Percentiles rank a stretch among this genome's conserved stretches.
Conservation (phyloP, 1,140 invertebrate species). For the Polypedilum vanderplanki region DNA sequence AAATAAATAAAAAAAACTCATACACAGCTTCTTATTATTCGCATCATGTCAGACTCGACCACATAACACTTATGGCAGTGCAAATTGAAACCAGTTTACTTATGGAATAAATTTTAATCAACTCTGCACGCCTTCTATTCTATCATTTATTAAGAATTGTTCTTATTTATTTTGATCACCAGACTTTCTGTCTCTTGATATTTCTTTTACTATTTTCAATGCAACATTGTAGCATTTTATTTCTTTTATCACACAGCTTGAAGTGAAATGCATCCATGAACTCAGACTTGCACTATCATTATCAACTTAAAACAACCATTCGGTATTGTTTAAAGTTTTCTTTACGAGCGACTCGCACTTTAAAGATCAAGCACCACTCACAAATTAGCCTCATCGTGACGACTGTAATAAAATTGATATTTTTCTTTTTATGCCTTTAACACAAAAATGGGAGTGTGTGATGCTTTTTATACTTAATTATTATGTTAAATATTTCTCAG, state of each 20-base stretch:
- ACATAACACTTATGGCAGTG: background rate
- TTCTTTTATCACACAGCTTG: background rate
- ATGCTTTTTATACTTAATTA: background rate
- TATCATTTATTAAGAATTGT: background rate
- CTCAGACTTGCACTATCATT: background rate
- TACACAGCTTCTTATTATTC: too few relatives aligned
- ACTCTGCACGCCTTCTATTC: background rate
- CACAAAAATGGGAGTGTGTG: background rate
- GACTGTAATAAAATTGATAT: slow-evolving; percentile 16
- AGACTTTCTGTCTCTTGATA: background rate
- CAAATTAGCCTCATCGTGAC: slow-evolving; percentile 3
- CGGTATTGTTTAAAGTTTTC: background rate
- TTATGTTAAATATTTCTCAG: background rate
- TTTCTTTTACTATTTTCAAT: background rate
- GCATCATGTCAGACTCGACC: too few relatives aligned
- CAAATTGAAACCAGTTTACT: background rate
- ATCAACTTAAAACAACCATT: background rate
- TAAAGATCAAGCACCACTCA: background rate
- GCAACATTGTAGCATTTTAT: background rate
- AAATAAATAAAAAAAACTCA: too few relatives aligned
- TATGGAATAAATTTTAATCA: background rate
- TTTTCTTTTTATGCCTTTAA: background rate
- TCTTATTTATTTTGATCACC: background rate
- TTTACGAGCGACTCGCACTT: background rate
- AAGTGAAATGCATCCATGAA: background rate